phyloP scores from a whole-genome alignment of 1,140 invertebrate species.

The Drosophila ogumai region DNA sequence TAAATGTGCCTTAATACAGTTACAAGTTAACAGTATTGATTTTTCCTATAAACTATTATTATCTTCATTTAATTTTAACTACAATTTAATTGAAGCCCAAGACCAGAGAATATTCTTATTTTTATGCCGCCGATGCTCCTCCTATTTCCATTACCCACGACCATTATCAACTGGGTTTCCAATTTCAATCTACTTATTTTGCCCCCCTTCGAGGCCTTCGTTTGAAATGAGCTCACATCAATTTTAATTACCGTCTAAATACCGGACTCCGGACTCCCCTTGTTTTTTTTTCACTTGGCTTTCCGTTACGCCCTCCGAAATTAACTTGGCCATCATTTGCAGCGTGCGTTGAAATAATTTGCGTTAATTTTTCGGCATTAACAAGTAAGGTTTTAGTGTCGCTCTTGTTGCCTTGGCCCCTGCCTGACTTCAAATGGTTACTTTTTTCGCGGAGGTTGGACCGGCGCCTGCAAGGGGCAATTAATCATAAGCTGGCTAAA shows the following conservation, averaged over 20 bases:
- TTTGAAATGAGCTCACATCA: constrained; percentile 55
- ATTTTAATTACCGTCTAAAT: constrained; percentile 62
- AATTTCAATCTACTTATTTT: constrained; percentile 40
- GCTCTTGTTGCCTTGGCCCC: not conserved
- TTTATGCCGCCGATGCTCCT: not conserved
- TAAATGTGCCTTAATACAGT: no score
- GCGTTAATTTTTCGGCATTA: constrained; percentile 61
- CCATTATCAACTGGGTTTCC: constrained; percentile 19
- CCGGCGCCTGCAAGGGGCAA: constrained; percentile 70
- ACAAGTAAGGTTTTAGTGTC: constrained; percentile 40
- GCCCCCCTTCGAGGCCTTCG: constrained; percentile 3
- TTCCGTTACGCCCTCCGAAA: constrained; percentile 28
- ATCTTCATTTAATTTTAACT: not conserved
- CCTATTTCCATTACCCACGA: constrained; percentile 22
- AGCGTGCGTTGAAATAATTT: constrained; percentile 72
- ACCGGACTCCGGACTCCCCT: constrained; percentile 3
- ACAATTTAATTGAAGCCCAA: not conserved
- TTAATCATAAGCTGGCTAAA: constrained; percentile 79
- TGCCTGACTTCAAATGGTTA: constrained; percentile 39
- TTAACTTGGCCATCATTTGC: constrained; percentile 62
- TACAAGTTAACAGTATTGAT: not conserved
- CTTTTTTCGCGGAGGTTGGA: constrained; percentile 30
- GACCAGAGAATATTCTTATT: not conserved
- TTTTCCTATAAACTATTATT: not conserved
- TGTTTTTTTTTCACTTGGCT: constrained; percentile 6